Evolutionary conservation across 2,888 invertebrate species (phyloP).

Genomic region (Aleiodes testaceus): DNA sequence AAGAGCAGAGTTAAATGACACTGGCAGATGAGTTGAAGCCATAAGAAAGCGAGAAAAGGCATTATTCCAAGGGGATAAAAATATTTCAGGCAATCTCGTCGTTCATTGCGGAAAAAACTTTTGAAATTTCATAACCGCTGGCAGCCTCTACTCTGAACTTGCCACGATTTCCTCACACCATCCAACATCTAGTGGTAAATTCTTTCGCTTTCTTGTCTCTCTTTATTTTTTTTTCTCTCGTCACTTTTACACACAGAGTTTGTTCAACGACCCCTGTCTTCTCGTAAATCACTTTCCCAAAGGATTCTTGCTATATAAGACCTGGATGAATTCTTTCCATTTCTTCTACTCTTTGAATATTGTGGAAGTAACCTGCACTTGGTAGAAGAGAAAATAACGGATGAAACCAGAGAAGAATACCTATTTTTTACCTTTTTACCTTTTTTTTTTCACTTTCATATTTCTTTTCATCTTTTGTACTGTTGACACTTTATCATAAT

Average conservation of each 20-base stretch:
- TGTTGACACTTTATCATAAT: neutral
- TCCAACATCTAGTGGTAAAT: neutral
- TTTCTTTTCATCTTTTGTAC: neutral
- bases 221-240: neutral
- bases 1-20: neutral
- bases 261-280: slow-evolving; percentile 11
- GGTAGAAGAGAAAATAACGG: neutral
- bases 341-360: slow-evolving; percentile 19
- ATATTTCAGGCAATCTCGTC: slow-evolving; percentile 43
- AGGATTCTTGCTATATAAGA: neutral
- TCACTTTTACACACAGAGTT: neutral
- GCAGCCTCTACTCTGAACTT: slow-evolving; percentile 23
- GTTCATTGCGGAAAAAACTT: slow-evolving; percentile 35
- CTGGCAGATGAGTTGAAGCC: neutral
- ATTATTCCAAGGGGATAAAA: slow-evolving; percentile 21
- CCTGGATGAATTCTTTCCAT: slow-evolving; percentile 24
- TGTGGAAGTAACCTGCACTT: slow-evolving; percentile 10
- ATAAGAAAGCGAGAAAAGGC: slow-evolving; percentile 2
- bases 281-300: slow-evolving; percentile 32
- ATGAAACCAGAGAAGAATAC: neutral
- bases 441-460: neutral
- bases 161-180: slow-evolving; percentile 28
- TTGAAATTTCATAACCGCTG: slow-evolving; percentile 43
- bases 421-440: neutral
- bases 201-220: slow-evolving; percentile 15